Evolutionary conservation across 2,888 invertebrate genomes (phyloP).

Genomic region (Drosophila vallismaia): DNA sequence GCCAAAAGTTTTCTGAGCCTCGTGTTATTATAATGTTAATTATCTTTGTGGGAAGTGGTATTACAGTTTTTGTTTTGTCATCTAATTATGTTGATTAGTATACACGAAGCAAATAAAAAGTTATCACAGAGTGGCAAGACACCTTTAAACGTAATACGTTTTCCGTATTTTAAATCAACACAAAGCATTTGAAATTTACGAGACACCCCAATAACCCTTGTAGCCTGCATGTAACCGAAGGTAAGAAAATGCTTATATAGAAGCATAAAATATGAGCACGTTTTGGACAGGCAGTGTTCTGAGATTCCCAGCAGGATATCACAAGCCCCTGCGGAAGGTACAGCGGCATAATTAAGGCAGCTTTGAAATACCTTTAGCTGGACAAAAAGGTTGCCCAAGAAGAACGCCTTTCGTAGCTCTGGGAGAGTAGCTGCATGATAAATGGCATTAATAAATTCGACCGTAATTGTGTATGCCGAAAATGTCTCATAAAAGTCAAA

Average conservation of each 20-base stretch:
- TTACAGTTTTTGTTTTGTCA: conserved; percentile 1
- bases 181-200: background rate
- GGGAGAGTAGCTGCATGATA: conserved; percentile 52
- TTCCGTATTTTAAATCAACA: background rate
- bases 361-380: conserved; percentile 35
- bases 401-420: background rate
- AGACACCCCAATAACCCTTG: background rate
- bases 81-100: conserved; percentile 3
- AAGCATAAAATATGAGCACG: conserved; percentile 60
- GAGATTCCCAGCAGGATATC: conserved; percentile 34
- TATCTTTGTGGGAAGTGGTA: conserved; percentile 12
- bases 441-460: conserved; percentile 73
- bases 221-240: background rate
- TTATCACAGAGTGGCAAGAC: background rate
- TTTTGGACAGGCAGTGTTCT: conserved; percentile 15
- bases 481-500: conserved; percentile 35
- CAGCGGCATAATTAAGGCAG: conserved; percentile 65
- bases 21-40: conserved; percentile 26
- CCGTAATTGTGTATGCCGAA: conserved; percentile 59
- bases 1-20: conserved; percentile 13
- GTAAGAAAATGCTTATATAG: conserved; percentile 15
- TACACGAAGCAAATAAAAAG: background rate
- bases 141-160: background rate
- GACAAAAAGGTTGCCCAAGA: conserved; percentile 23
- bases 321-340: conserved; percentile 4